These are phyloP conservation scores for Aquatica leii DNA, from an alignment of 2,888 invertebrate species.

Conservation along the genomic window DNA sequence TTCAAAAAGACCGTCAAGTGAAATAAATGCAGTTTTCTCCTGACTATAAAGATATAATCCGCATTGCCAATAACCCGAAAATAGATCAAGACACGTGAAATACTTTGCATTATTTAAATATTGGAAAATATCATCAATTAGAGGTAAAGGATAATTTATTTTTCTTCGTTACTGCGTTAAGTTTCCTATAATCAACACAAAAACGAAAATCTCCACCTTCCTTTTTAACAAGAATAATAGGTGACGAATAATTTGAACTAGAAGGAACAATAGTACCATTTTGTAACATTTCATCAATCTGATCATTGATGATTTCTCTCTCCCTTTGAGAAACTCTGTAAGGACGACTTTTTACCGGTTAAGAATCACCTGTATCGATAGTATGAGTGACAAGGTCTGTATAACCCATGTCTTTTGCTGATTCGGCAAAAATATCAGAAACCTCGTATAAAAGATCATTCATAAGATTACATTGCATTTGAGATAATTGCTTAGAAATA, in stretches of 20 bases:
- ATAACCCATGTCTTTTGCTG: background rate
- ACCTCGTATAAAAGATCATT: background rate
- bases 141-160: constrained; percentile 40
- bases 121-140: constrained; percentile 41
- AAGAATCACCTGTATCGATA: no score
- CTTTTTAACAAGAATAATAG: constrained; percentile 3
- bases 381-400: no score
- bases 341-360: background rate
- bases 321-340: constrained; percentile 3
- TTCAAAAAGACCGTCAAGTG: no score
- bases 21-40: no score
- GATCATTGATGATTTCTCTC: no score
- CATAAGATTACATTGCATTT: background rate
- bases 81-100: no score
- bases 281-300: no score
- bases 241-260: background rate
- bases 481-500: background rate
- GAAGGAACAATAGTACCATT: background rate
- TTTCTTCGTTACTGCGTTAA: no score
- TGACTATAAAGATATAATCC: constrained; percentile 28
- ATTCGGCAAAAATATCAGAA: background rate
- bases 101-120: constrained; percentile 34
- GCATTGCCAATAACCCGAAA: constrained; percentile 42
- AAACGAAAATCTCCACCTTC: no score
- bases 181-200: no score